Evolutionary conservation across 2,113 vertebrate species (phyloP).

Genomic region (Aphyosemion australe): DNA sequence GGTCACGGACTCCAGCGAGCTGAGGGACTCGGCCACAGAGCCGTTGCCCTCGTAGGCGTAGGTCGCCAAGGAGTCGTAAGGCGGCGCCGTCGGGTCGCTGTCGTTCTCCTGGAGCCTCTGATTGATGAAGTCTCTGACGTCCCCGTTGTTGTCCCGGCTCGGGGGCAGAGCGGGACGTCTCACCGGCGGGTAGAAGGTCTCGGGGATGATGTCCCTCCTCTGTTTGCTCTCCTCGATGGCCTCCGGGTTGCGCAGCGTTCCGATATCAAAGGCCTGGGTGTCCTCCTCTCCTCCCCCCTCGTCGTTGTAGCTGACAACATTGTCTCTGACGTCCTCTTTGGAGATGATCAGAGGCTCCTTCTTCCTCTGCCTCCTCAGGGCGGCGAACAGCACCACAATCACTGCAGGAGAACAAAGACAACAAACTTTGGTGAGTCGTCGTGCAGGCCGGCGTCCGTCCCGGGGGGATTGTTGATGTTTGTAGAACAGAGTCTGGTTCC

Average conservation of each 20-base stretch:
- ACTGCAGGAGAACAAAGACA: constrained; percentile 71
- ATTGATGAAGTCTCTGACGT: constrained; percentile 96
- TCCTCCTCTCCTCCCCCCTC: constrained; percentile 97
- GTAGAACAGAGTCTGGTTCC: constrained; percentile 39
- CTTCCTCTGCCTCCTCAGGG: constrained; percentile 89
- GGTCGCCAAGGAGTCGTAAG: constrained; percentile 95
- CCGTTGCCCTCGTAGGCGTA: constrained; percentile 95
- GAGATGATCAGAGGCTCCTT: constrained; percentile 98
- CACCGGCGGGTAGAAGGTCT: constrained; percentile 84
- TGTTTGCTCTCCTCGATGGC: constrained; percentile 92
- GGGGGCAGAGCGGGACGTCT: constrained; percentile 80
- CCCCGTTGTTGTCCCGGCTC: constrained; percentile 85
- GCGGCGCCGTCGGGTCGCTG: constrained; percentile 89
- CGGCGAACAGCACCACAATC: constrained; percentile 93
- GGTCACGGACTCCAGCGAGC: constrained; percentile 91
- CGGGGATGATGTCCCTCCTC: constrained; percentile 91
- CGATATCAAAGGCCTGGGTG: constrained; percentile 96
- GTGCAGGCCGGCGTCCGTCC: constrained; percentile 39
- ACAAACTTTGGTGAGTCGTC: constrained; percentile 42
- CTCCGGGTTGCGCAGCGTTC: constrained; percentile 92
- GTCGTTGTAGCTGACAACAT: constrained; percentile 97
- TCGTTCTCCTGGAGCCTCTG: constrained; percentile 95
- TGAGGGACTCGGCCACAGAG: constrained; percentile 91
- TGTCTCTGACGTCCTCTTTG: constrained; percentile 96
- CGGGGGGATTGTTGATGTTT: constrained; percentile 44